Evolutionary conservation across 2,113 vertebrate species (phyloP), one percentile per base, ranked within the genome.

Genomic region (Condylura cristata): DNA sequence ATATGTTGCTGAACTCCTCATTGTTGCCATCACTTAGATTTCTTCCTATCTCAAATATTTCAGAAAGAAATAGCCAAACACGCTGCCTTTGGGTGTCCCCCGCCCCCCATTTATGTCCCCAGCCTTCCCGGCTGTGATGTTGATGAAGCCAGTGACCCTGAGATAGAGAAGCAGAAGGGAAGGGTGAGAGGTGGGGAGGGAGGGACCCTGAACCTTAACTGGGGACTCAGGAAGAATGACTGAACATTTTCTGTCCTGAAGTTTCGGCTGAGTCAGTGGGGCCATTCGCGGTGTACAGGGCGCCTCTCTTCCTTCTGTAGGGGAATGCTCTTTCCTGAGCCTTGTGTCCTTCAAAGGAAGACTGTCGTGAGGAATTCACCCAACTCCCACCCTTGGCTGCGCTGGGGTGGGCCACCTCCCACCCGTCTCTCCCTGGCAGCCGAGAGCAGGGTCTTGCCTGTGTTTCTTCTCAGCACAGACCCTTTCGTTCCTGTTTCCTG

Each of bases 111-210:
- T 56, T 32, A 22, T 6, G 26, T 71, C 70, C 65, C 17, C 24
- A 28, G 63, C 74, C 53, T 58, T 75, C 76, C 32, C 11, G 39
- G 63, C 0, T 0, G 51, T 37, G 32, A 20, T 61, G 20, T 68
- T 37, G 2, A 39, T 30, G 44, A 37, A 18, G 20, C 12, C 22
- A 46, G 90, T 53, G 72, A 68, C 81, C 53, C 89, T 4, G 37
- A 89, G 93, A 75, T 58, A 1, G 3, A 65, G 37, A 56, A 82
- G 51, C 79, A 94, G 92, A 75, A 95, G 89, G 86, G 84, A 87
- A 32, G 13, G 7, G 1, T 28, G 79, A 80, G 75, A 71, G 72
- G 41, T 7, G 39, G 3, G 11, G 39, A 34, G 39, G 66, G 58
- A 65, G 60, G 58, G 84, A 60, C 39, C 48, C 76, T 63, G 74